Percentiles rank a stretch among this genome's conserved stretches.
Evolutionary conservation across 2,888 invertebrate species (phyloP).

Genomic region (Steinernema hermaphroditum): DNA sequence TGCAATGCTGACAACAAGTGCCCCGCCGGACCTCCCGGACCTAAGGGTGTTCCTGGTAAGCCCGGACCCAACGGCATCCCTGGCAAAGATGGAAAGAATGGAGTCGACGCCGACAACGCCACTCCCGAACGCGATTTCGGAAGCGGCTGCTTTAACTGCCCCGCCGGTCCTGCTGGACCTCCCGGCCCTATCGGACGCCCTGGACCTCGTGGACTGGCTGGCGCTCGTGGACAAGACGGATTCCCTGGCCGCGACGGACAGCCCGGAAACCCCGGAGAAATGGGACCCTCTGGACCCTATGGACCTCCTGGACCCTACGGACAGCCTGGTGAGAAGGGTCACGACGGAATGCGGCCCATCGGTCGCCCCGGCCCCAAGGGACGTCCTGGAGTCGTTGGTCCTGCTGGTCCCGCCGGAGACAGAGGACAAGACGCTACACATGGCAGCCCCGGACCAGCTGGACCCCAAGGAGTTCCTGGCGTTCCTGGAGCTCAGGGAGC

Average conservation of each 20-base stretch:
- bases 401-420: conserved; percentile 42
- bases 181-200: conserved; percentile 47
- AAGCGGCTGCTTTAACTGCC: conserved; percentile 46
- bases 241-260: conserved; percentile 45
- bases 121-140: conserved; percentile 42
- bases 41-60: conserved; percentile 44
- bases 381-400: conserved; percentile 41
- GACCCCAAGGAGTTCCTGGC: conserved; percentile 40
- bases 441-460: conserved; percentile 46
- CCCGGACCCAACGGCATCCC: conserved; percentile 49
- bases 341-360: conserved; percentile 37
- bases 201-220: conserved; percentile 48
- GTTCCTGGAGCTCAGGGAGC: conserved; percentile 33
- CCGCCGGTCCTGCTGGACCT: conserved; percentile 47
- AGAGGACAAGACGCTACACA: conserved; percentile 45
- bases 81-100: conserved; percentile 47
- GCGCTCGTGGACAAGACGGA: conserved; percentile 45
- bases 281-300: conserved; percentile 36
- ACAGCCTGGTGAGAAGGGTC: conserved; percentile 42
- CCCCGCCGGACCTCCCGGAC: conserved; percentile 46
- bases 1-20: conserved; percentile 48
- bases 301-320: conserved; percentile 42
- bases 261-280: conserved; percentile 48
- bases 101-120: conserved; percentile 45
- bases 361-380: conserved; percentile 42